These are phyloP conservation scores for Brachionus sp. DNA, from an alignment of 1,140 invertebrate species.

Conservation along the genomic window DNA sequence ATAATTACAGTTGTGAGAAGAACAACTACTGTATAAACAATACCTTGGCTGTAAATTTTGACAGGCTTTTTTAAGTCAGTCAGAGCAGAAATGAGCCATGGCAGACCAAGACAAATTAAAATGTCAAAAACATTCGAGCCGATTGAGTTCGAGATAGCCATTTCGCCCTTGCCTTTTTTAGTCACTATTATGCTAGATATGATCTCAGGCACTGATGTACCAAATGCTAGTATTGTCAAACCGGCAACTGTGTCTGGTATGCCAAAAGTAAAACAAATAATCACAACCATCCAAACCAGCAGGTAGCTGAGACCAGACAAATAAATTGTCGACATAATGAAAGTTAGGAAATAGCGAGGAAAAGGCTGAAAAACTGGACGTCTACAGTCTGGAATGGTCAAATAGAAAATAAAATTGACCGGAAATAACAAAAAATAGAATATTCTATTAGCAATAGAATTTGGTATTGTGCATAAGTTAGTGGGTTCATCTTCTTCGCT, in stretches of 20 bases:
- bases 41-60: constrained; percentile 49
- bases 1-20: constrained; percentile 54
- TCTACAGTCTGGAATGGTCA: constrained; percentile 27
- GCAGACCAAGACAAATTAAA: constrained; percentile 57
- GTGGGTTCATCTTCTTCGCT: background rate
- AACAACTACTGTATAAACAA: constrained; percentile 53
- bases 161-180: constrained; percentile 59
- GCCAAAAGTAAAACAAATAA: constrained; percentile 49
- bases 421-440: background rate
- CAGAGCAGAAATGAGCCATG: constrained; percentile 51
- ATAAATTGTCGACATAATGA: constrained; percentile 81
- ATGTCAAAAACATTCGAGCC: constrained; percentile 60
- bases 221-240: constrained; percentile 61
- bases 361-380: constrained; percentile 62
- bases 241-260: constrained; percentile 61
- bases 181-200: constrained; percentile 63
- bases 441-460: background rate
- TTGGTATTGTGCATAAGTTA: background rate
- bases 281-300: constrained; percentile 81
- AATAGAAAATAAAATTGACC: background rate
- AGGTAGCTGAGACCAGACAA: constrained; percentile 80
- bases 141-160: constrained; percentile 59
- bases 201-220: constrained; percentile 62
- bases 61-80: background rate
- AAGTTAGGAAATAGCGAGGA: constrained; percentile 75